Evolutionary conservation across 2,113 vertebrate species (phyloP).

Genomic region (Paralichthys olivaceus): DNA sequence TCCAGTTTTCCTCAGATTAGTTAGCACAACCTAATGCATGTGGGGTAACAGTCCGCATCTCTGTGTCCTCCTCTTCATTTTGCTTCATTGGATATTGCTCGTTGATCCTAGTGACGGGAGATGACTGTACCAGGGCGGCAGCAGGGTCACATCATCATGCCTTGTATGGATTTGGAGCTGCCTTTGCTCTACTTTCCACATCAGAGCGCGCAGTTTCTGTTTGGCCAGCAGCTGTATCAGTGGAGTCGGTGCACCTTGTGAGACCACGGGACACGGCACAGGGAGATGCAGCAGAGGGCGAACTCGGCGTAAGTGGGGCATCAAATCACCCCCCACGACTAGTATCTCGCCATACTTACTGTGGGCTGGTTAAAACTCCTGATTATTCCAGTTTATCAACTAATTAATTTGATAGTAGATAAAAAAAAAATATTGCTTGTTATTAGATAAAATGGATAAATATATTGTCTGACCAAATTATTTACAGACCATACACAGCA

Average conservation of each 20-base stretch:
- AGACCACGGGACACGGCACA: conserved; percentile 59
- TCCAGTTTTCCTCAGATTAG: conserved; percentile 24
- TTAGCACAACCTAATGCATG: conserved; percentile 31
- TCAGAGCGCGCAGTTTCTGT: conserved; percentile 50
- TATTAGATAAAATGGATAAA: background rate
- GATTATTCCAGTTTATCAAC: background rate
- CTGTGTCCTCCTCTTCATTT: conserved; percentile 14
- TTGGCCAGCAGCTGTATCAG: conserved; percentile 41
- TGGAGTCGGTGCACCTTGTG: conserved; percentile 64
- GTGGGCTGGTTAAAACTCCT: background rate
- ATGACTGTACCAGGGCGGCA: conserved; percentile 54
- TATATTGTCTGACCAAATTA: background rate
- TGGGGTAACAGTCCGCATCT: conserved; percentile 14
- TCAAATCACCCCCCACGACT: conserved; percentile 14
- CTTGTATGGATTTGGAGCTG: conserved; percentile 61
- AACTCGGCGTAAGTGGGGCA: conserved; percentile 81
- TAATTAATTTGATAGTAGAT: background rate
- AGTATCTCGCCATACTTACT: background rate
- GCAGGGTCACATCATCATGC: conserved; percentile 57
- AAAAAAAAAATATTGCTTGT: background rate
- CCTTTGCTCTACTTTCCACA: conserved; percentile 54
- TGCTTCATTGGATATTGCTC: conserved; percentile 42
- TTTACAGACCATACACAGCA: background rate
- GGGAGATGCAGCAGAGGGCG: conserved; percentile 82
- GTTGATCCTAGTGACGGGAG: conserved; percentile 40